A percentile compares a stretch with the other conserved stretches of the same genome.
phyloP scores from a whole-genome alignment of 2,797 vertebrate genomes.

The Falco rusticolus region DNA sequence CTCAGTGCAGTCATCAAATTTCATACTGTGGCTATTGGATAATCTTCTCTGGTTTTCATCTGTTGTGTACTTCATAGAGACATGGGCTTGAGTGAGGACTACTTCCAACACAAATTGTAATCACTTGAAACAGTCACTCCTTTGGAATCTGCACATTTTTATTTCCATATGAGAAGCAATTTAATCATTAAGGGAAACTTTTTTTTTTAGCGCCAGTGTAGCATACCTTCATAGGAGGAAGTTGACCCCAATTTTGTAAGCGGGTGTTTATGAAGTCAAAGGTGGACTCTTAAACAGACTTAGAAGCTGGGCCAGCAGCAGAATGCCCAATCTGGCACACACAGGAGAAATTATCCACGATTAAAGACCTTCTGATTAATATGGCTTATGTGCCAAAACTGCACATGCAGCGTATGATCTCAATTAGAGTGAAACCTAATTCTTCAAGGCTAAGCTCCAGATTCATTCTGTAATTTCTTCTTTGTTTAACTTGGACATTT shows the following conservation, averaged over 20 bases:
- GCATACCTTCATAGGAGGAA: slow-evolving; percentile 64
- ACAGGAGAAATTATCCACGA: slow-evolving; percentile 83
- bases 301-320: slow-evolving; percentile 75
- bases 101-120: slow-evolving; percentile 83
- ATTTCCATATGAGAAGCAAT: slow-evolving; percentile 81
- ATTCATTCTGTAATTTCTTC: slow-evolving; percentile 82
- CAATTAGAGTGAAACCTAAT: slow-evolving; percentile 90
- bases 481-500: slow-evolving; percentile 88
- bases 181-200: slow-evolving; percentile 82
- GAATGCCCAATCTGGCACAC: slow-evolving; percentile 78
- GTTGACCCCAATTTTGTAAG: slow-evolving; percentile 82
- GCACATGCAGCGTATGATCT: slow-evolving; percentile 89
- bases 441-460: slow-evolving; percentile 82
- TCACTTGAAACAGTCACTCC: slow-evolving; percentile 78
- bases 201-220: slow-evolving; percentile 72
- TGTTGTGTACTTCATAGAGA: slow-evolving; percentile 37
- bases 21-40: not conserved
- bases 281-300: slow-evolving; percentile 82
- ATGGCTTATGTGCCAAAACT: slow-evolving; percentile 84
- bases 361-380: slow-evolving; percentile 90
- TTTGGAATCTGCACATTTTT: slow-evolving; percentile 80
- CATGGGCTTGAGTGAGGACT: slow-evolving; percentile 63
- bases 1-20: not conserved
- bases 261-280: slow-evolving; percentile 88
- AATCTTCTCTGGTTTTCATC: slow-evolving; percentile 50